These are phyloP conservation scores for Holcopasites calliopsidis DNA, from an alignment of 1,140 invertebrate species.

Conservation along the genomic window DNA sequence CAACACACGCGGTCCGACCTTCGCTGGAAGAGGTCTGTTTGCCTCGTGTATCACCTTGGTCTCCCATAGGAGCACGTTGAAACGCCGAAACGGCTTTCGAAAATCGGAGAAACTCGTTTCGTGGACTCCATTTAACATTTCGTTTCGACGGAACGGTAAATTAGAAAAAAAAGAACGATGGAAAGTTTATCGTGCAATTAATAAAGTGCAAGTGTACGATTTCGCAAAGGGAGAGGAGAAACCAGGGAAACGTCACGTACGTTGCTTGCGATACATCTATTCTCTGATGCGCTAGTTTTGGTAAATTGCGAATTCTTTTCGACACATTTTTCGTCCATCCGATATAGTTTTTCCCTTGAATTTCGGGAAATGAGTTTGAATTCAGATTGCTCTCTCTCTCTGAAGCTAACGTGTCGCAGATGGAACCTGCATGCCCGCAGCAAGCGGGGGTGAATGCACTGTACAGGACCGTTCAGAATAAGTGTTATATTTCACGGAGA, in stretches of 20 bases:
- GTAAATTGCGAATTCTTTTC: neutral
- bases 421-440: neutral
- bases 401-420: conserved; percentile 1
- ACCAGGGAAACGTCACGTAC: neutral
- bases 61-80: neutral
- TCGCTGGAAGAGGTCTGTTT: neutral
- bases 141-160: too few species aligned
- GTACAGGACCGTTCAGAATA: neutral
- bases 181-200: neutral
- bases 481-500: neutral
- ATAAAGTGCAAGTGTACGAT: neutral
- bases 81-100: neutral
- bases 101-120: neutral
- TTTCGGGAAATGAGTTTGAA: too few species aligned
- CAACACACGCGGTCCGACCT: neutral
- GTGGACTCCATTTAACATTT: neutral
- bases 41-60: neutral
- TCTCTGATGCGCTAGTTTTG: neutral
- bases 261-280: neutral
- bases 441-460: neutral
- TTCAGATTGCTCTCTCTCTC: too few species aligned
- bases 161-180: neutral
- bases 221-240: too few species aligned
- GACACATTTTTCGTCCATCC: neutral
- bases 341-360: neutral